phyloP scores from a whole-genome alignment of 2,797 vertebrate genomes.

The Crenichthys baileyi region DNA sequence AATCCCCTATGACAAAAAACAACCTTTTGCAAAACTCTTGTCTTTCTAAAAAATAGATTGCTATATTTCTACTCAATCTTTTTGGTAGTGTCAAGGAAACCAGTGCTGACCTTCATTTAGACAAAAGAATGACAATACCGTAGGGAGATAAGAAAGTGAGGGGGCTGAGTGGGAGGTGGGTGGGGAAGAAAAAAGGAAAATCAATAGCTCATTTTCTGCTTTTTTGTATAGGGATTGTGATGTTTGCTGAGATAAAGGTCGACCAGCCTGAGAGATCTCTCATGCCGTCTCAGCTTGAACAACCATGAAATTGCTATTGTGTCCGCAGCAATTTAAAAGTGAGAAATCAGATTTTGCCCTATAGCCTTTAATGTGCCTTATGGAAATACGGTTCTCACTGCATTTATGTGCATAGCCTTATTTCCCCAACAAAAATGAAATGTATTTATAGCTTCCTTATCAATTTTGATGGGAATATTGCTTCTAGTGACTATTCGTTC shows the following conservation, averaged over 20 bases:
- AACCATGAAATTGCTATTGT: conserved; percentile 80
- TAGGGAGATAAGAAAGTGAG: conserved; percentile 78
- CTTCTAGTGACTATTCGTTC: no score
- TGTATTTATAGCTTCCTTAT: neutral
- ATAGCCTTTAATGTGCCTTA: conserved; percentile 45
- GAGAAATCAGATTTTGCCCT: conserved; percentile 54
- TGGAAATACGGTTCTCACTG: conserved; percentile 35
- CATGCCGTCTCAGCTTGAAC: conserved; percentile 77
- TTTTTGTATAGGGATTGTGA: conserved; percentile 92
- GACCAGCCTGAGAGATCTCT: conserved; percentile 81
- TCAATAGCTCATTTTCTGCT: conserved; percentile 95
- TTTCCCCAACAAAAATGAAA: neutral
- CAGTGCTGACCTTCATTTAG: conserved; percentile 94
- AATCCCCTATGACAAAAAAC: conserved; percentile 67
- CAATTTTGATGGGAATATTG: no score
- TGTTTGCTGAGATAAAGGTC: conserved; percentile 92
- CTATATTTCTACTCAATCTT: conserved; percentile 68
- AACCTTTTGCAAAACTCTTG: conserved; percentile 60
- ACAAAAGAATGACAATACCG: conserved; percentile 89
- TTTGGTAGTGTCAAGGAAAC: conserved; percentile 84
- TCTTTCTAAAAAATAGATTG: conserved; percentile 60
- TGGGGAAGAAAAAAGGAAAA: conserved; percentile 80
- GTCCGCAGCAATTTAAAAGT: conserved; percentile 69
- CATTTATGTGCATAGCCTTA: conserved; percentile 14
- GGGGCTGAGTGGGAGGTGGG: conserved; percentile 9